Percentiles rank a stretch among this genome's conserved stretches.
Evolutionary conservation across 2,888 invertebrate genomes (phyloP).

Genomic region (Metellina segmentata): DNA sequence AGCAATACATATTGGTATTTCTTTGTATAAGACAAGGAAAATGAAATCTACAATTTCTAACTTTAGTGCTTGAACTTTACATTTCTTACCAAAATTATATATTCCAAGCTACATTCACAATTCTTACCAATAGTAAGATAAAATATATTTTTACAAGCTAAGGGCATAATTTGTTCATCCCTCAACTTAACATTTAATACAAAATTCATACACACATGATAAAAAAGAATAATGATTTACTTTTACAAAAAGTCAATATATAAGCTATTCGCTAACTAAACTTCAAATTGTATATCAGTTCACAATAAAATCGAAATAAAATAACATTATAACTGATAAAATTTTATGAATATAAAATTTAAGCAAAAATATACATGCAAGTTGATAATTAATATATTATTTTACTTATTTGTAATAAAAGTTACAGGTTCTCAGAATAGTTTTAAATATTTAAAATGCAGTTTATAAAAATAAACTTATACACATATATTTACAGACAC

Average conservation of each 20-base stretch:
- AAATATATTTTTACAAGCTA: background rate
- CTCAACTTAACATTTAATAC: background rate
- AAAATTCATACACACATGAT: background rate
- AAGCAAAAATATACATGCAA: background rate
- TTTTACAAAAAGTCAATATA: background rate
- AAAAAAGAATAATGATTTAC: background rate
- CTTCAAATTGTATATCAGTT: no score
- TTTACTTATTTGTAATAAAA: constrained; percentile 15
- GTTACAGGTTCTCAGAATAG: background rate
- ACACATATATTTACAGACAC: constrained; percentile 68
- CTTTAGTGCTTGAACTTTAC: background rate
- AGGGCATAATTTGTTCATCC: background rate
- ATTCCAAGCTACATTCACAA: background rate
- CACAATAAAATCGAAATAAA: background rate
- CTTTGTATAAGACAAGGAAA: background rate
- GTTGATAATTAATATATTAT: no score
- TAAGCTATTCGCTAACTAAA: background rate
- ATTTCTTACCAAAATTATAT: background rate
- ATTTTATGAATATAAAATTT: background rate
- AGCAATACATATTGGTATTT: background rate
- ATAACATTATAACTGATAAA: background rate
- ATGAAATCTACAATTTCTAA: background rate
- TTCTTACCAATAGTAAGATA: background rate
- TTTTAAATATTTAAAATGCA: constrained; percentile 30
- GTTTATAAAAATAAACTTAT: constrained; percentile 68